A percentile compares a stretch with the other conserved stretches of the same genome.
Evolutionary conservation across 1,140 invertebrate species (phyloP).

Genomic region (Drosophila bocki): DNA sequence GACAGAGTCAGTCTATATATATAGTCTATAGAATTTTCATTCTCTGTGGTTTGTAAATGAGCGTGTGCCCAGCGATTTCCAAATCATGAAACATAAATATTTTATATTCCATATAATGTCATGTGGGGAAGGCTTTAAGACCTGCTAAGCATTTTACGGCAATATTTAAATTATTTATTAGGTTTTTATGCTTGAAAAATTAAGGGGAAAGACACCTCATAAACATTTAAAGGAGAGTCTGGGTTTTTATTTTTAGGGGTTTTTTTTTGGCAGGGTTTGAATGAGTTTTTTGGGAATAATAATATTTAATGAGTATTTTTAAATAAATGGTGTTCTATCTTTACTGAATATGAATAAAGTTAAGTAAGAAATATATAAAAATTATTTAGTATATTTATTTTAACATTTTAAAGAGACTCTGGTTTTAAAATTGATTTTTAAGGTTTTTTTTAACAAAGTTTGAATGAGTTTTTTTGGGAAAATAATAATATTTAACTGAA

Average conservation of each 20-base stretch:
- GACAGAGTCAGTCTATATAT: constrained; percentile 3
- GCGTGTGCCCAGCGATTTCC: constrained; percentile 19
- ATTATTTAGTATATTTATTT: background rate
- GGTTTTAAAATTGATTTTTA: too few relatives aligned
- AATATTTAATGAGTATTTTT: background rate
- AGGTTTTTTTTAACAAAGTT: too few relatives aligned
- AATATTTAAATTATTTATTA: constrained; percentile 28
- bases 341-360: too few relatives aligned
- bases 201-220: too few relatives aligned
- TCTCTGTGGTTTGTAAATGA: background rate
- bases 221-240: background rate
- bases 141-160: constrained; percentile 29
- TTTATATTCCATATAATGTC: constrained; percentile 25
- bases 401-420: too few relatives aligned
- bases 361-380: background rate
- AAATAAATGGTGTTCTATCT: too few relatives aligned
- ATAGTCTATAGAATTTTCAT: constrained; percentile 13
- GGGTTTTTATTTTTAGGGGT: too few relatives aligned
- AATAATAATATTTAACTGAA: too few relatives aligned
- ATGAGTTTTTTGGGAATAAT: too few relatives aligned
- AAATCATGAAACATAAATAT: constrained; percentile 29
- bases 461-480: too few relatives aligned
- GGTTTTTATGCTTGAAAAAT: background rate
- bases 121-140: constrained; percentile 26
- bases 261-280: too few relatives aligned